Conservation (phyloP, 2,888 invertebrate genomes). For the Agapetus fuscipes region DNA sequence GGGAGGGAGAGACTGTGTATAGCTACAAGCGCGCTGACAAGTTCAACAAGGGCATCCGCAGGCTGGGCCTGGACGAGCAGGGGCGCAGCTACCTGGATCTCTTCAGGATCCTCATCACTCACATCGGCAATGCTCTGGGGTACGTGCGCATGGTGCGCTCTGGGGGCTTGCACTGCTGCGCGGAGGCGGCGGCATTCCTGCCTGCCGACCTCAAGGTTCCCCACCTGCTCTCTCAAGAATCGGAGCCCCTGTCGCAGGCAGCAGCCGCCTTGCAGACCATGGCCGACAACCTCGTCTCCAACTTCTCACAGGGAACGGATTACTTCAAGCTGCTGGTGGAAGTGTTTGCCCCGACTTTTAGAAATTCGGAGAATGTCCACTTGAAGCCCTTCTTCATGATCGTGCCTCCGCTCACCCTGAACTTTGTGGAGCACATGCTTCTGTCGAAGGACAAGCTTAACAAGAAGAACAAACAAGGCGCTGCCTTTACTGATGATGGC, state of each 20-base stretch:
- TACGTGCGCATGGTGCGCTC: conserved; percentile 91
- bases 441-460: conserved; percentile 86
- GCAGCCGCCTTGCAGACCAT: conserved; percentile 68
- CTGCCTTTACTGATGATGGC: conserved; percentile 95
- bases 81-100: conserved; percentile 87
- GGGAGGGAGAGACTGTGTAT: conserved; percentile 57
- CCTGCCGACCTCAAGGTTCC: too few species aligned
- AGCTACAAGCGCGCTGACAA: conserved; percentile 87
- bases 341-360: conserved; percentile 84
- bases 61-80: conserved; percentile 71
- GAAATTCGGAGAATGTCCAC: conserved; percentile 79
- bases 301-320: conserved; percentile 82
- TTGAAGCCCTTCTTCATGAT: conserved; percentile 88
- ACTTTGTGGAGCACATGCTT: conserved; percentile 89
- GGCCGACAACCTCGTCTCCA: conserved; percentile 66
- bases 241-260: conserved; percentile 42
- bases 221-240: too few species aligned
- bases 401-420: conserved; percentile 86
- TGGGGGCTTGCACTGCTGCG: conserved; percentile 86
- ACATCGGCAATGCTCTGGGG: conserved; percentile 95
- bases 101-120: conserved; percentile 84
- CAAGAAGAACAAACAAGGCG: conserved; percentile 79
- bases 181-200: conserved; percentile 83
- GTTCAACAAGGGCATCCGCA: conserved; percentile 84
- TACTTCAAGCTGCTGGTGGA: conserved; percentile 84